phyloP scores from a whole-genome alignment of 2,113 vertebrate genomes.

The Hemiscyllium ocellatum region DNA sequence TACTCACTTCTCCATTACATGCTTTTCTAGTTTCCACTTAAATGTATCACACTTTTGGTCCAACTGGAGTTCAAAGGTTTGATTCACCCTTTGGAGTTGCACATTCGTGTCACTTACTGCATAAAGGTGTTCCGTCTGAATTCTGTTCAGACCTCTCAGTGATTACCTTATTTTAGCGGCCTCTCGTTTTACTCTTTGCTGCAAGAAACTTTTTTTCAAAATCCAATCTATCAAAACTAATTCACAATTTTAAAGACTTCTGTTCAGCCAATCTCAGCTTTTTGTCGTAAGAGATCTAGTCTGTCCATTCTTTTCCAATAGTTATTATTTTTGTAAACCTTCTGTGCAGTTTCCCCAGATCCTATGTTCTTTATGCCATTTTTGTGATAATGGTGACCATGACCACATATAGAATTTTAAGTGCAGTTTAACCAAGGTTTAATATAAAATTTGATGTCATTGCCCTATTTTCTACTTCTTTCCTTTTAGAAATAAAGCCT shows the following conservation, averaged over 20 bases:
- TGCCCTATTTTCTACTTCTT: neutral
- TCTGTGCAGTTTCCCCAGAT: no score
- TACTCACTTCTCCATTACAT: neutral
- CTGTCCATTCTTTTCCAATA: neutral
- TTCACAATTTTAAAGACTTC: neutral
- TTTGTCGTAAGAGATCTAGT: neutral
- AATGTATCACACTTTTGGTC: neutral
- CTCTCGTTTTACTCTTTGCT: neutral
- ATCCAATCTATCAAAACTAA: neutral
- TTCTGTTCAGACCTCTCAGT: neutral
- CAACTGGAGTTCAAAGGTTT: neutral
- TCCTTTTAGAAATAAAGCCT: neutral
- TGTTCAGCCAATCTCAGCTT: neutral
- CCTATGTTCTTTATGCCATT: no score
- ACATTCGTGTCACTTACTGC: neutral
- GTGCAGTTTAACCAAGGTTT: neutral
- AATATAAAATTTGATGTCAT: neutral
- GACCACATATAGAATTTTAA: no score
- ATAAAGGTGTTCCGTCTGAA: neutral
- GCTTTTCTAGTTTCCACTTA: neutral
- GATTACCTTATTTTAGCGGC: neutral
- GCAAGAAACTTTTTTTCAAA: neutral
- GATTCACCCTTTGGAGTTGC: neutral
- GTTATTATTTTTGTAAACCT: neutral
- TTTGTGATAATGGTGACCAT: no score